phyloP scores from a whole-genome alignment of 2,113 vertebrate species.

The Galbula dea region DNA sequence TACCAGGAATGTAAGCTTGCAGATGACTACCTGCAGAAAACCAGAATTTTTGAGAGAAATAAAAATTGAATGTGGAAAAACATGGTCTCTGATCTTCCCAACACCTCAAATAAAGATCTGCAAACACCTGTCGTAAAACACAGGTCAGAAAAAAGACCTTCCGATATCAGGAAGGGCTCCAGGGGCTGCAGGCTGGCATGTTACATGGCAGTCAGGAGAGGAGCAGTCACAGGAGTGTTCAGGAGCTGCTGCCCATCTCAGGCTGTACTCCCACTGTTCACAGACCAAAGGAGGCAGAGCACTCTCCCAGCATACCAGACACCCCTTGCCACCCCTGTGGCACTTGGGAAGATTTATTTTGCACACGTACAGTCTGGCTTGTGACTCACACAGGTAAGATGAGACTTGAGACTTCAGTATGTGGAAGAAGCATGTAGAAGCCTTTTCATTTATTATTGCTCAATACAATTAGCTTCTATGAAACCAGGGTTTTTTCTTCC shows the following conservation, averaged over 20 bases:
- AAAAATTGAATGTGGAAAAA: not conserved
- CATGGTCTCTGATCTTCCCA: not conserved
- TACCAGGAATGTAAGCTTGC: not conserved
- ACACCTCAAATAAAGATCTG: not conserved
- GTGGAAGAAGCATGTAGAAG: not conserved
- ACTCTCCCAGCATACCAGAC: not conserved
- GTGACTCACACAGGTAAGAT: not conserved
- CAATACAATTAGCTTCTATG: not conserved
- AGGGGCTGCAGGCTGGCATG: not conserved
- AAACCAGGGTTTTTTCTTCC: not conserved
- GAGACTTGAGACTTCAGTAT: not conserved
- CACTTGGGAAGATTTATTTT: not conserved
- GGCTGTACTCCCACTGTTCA: not conserved
- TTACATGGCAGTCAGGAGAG: not conserved
- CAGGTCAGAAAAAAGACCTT: not conserved
- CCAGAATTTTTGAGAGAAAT: not conserved
- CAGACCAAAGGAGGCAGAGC: not conserved
- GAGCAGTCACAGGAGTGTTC: not conserved
- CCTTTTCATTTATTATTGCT: constrained; percentile 9
- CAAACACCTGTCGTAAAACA: not conserved
- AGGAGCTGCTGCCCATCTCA: not conserved
- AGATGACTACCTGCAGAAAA: not conserved
- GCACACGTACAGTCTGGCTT: not conserved
- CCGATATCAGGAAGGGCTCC: not conserved
- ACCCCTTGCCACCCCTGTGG: not conserved